Evolutionary conservation across 2,113 vertebrate genomes (phyloP).

Genomic region (Hyperopisus bebe): DNA sequence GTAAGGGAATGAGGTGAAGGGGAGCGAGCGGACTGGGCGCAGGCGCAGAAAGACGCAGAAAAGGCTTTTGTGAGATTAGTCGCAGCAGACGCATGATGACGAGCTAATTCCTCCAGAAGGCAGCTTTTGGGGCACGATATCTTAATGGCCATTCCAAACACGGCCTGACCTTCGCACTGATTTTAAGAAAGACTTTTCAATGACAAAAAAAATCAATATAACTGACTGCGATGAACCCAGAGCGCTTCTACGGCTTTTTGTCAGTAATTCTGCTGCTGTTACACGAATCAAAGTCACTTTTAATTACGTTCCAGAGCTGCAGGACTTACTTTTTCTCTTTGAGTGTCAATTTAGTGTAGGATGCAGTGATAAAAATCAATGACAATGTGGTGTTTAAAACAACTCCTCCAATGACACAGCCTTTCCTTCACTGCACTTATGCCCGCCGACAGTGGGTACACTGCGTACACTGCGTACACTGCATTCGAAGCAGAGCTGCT

Average conservation of each 20-base stretch:
- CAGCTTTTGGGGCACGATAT: not conserved
- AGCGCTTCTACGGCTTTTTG: not conserved
- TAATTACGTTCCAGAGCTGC: not conserved
- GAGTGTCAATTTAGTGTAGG: not conserved
- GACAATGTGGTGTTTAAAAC: not conserved
- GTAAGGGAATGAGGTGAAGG: not conserved
- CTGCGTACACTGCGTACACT: not conserved
- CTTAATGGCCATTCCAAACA: not conserved
- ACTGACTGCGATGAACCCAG: not conserved
- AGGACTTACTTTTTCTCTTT: not conserved
- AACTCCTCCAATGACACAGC: not conserved
- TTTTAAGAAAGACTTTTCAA: not conserved
- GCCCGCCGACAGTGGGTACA: not conserved
- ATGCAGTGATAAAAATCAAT: not conserved
- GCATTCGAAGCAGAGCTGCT: not conserved
- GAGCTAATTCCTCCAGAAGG: not conserved
- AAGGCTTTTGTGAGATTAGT: constrained; percentile 33
- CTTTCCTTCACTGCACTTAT: not conserved
- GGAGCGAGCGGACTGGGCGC: not conserved
- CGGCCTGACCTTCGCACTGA: not conserved
- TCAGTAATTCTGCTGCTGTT: not conserved
- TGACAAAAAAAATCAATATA: not conserved
- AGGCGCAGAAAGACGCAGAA: not conserved
- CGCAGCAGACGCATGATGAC: not conserved
- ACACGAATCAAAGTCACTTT: not conserved